Conservation (phyloP, 2,113 vertebrate genomes). For the Sorex araneus region DNA sequence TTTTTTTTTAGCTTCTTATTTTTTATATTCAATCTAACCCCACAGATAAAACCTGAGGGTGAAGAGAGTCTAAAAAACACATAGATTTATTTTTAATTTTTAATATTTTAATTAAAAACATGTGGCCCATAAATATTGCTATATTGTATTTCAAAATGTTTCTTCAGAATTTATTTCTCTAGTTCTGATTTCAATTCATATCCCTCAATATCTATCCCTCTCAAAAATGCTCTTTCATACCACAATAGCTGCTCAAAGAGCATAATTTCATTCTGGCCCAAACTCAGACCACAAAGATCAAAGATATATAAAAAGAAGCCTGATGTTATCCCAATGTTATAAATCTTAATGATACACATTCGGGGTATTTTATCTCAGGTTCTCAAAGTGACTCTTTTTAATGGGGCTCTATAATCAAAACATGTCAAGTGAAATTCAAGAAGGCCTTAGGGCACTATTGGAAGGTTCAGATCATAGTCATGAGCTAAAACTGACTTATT, state of each 20-base stretch:
- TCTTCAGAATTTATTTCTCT: constrained; percentile 36
- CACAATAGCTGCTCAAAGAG: neutral
- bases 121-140: neutral
- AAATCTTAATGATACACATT: constrained; percentile 18
- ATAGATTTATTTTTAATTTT: constrained; percentile 55
- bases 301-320: constrained; percentile 29
- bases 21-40: constrained; percentile 48
- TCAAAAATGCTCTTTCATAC: constrained; percentile 59
- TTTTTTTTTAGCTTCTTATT: constrained; percentile 25
- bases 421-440: neutral
- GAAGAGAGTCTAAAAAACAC: neutral
- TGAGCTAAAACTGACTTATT: neutral
- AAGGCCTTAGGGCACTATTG: neutral
- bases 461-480: neutral
- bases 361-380: constrained; percentile 42
- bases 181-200: constrained; percentile 58
- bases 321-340: neutral
- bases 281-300: constrained; percentile 62
- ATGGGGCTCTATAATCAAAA: constrained; percentile 31
- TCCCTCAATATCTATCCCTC: constrained; percentile 26
- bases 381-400: constrained; percentile 64
- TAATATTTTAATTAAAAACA: constrained; percentile 64
- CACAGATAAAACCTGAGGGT: neutral
- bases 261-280: constrained; percentile 34
- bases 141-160: constrained; percentile 21